Conservation (phyloP, 2,797 vertebrate species). For the Chlorospingus flavigularis region DNA sequence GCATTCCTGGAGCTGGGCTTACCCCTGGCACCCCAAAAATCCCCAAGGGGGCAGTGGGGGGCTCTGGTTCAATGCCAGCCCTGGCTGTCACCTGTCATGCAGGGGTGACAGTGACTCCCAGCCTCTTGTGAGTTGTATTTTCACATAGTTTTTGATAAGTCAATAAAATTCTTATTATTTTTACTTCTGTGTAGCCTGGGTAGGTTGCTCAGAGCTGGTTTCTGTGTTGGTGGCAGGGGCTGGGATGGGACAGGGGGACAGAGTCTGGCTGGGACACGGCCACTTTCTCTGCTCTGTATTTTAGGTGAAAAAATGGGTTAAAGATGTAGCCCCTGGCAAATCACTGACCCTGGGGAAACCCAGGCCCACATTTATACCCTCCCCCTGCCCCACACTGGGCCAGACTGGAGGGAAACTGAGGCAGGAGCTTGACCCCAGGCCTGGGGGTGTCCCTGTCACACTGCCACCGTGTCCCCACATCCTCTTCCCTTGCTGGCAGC, state of each 20-base stretch:
- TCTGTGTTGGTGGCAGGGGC: neutral
- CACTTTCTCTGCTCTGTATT: neutral
- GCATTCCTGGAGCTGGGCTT: neutral
- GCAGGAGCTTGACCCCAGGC: neutral
- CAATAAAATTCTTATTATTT: slow-evolving; percentile 53
- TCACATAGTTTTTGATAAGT: neutral
- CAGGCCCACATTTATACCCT: neutral
- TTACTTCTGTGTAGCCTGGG: neutral
- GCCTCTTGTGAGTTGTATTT: neutral
- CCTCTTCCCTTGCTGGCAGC: neutral
- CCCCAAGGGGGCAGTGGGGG: neutral
- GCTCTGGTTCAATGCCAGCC: neutral
- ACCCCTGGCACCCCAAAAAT: neutral
- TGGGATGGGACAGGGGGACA: neutral
- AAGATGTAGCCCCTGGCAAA: neutral
- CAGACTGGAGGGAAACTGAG: neutral
- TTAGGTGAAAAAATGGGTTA: neutral
- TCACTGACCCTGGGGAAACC: accelerated
- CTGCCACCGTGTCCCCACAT: accelerated
- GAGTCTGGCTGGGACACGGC: accelerated
- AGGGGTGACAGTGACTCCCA: accelerated
- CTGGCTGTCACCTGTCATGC: accelerated
- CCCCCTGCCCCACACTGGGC: neutral
- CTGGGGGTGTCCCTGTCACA: accelerated
- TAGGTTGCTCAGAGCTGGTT: neutral